These are phyloP conservation scores for Lemur catta DNA, from an alignment of 2,797 vertebrate genomes.

Conservation along the genomic window DNA sequence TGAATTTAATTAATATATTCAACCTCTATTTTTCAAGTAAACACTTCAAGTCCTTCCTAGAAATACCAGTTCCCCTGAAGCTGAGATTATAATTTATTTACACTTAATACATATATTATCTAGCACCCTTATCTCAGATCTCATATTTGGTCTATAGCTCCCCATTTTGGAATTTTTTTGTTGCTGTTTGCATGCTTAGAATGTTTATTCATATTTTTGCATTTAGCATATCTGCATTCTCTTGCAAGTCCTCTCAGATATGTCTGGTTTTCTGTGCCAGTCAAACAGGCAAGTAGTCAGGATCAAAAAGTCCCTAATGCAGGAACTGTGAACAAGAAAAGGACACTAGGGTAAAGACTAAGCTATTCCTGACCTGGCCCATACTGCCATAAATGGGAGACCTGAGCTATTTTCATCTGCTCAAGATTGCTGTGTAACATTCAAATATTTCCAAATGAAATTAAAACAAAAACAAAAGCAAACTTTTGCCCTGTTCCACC, in stretches of 20 bases:
- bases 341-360: conserved; percentile 1
- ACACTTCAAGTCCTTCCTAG: background rate
- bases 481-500: background rate
- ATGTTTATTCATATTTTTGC: background rate
- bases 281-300: background rate
- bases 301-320: background rate
- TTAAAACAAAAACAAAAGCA: background rate
- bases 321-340: conserved; percentile 4
- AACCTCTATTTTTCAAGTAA: background rate
- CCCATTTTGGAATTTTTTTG: conserved; percentile 5
- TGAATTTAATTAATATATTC: conserved; percentile 13
- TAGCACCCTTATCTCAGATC: background rate
- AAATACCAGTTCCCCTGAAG: background rate
- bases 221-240: background rate
- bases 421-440: background rate
- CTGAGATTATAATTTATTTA: conserved; percentile 18
- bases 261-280: background rate
- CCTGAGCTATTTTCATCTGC: background rate
- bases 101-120: background rate
- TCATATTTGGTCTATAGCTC: background rate
- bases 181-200: background rate
- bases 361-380: conserved; percentile 28
- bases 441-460: conserved; percentile 36
- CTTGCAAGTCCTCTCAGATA: background rate
- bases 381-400: background rate